Percentiles rank a stretch among this genome's conserved stretches.
Evolutionary conservation across 2,113 vertebrate genomes (phyloP).

Genomic region (Trogon melanurus): DNA sequence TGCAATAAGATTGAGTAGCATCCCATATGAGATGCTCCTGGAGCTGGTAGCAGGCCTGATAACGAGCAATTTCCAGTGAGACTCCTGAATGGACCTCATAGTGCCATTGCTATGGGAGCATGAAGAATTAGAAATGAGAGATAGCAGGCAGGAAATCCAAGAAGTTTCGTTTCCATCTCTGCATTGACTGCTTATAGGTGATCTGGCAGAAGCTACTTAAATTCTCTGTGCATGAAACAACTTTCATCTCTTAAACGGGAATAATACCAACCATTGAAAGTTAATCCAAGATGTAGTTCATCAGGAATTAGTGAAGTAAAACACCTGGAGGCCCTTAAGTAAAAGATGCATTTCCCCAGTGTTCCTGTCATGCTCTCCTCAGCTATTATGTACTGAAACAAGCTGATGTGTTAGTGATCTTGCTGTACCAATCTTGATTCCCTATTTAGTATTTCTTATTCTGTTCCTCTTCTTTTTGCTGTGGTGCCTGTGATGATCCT

Average conservation of each 20-base stretch:
- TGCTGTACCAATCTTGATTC: slow-evolving; percentile 28
- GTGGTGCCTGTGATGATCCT: slow-evolving; percentile 49
- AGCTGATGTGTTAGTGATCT: slow-evolving; percentile 34
- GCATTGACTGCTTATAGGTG: neutral
- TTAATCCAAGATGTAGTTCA: neutral
- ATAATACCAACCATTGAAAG: neutral
- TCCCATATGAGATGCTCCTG: neutral
- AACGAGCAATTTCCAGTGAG: neutral
- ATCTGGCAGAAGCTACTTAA: neutral
- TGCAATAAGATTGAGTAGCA: neutral
- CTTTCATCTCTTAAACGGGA: neutral
- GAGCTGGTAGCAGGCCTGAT: neutral
- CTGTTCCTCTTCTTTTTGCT: slow-evolving; percentile 2
- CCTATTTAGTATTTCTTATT: slow-evolving; percentile 51
- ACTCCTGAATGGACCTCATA: neutral
- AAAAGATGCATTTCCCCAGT: neutral
- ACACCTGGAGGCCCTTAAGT: neutral
- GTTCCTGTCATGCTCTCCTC: neutral
- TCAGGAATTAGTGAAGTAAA: neutral
- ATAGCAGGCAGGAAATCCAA: neutral
- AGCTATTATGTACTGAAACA: slow-evolving; percentile 1
- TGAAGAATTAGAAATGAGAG: neutral
- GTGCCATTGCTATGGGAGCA: neutral
- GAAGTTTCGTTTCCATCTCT: neutral
- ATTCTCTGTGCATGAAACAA: neutral